Percentiles rank a stretch among this genome's conserved stretches.
Evolutionary conservation across 2,797 vertebrate genomes (phyloP).

Genomic region (Sternotherus odoratus): DNA sequence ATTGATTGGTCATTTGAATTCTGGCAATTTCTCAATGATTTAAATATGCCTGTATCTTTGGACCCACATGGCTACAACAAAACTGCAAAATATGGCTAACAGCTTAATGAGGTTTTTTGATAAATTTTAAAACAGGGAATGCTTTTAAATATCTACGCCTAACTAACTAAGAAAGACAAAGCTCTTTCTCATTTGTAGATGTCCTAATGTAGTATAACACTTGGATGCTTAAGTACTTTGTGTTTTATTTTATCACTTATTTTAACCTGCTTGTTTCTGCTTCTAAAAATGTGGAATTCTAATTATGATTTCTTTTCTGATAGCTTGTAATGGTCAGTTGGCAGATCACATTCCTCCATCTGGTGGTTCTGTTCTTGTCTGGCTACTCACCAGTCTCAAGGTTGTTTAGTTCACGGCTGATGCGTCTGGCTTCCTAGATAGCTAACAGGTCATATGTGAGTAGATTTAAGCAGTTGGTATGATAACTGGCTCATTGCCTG

Average conservation of each 20-base stretch:
- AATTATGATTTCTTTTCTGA: background rate
- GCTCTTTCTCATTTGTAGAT: background rate
- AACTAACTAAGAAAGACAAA: background rate
- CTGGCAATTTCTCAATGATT: slow-evolving; percentile 32
- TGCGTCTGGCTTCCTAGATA: background rate
- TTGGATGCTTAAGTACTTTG: background rate
- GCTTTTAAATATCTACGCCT: background rate
- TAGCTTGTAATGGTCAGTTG: background rate
- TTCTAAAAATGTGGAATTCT: background rate
- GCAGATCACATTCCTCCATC: background rate
- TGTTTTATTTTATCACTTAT: background rate
- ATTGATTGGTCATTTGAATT: slow-evolving; percentile 10
- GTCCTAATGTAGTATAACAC: background rate
- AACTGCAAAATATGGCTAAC: background rate
- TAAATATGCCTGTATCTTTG: background rate
- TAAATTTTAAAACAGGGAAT: background rate
- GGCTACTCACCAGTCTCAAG: background rate
- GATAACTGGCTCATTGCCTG: background rate
- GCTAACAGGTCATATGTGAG: background rate
- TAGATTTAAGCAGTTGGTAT: background rate
- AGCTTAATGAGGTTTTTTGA: background rate
- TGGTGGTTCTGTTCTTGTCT: background rate
- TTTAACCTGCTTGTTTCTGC: background rate
- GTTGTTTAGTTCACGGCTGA: background rate
- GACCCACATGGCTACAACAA: background rate